Evolutionary conservation across 2,888 invertebrate genomes (phyloP).

Genomic region (Tinea trinotella): DNA sequence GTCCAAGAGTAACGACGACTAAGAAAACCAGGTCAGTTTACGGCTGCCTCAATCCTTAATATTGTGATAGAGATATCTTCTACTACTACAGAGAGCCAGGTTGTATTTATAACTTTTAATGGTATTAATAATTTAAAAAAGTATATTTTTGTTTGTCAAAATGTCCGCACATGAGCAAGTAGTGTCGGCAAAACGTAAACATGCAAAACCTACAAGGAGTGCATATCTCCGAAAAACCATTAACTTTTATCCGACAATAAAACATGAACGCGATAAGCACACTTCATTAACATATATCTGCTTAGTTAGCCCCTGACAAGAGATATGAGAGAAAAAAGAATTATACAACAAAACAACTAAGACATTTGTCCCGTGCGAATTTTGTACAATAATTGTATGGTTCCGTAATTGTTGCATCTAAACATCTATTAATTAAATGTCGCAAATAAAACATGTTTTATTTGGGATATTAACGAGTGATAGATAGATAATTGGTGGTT

Average conservation of each 20-base stretch:
- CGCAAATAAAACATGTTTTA: not conserved
- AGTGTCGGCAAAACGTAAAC: constrained; percentile 1
- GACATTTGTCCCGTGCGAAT: not conserved
- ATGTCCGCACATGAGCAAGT: not conserved
- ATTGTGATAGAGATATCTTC: too few species aligned
- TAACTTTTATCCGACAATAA: constrained; percentile 46
- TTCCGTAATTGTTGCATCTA: not conserved
- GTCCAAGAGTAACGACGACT: too few species aligned
- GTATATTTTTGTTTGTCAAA: too few species aligned
- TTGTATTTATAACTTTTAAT: too few species aligned
- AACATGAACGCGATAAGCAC: constrained; percentile 38
- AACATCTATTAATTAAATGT: too few species aligned
- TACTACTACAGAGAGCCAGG: too few species aligned
- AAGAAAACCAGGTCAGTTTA: too few species aligned
- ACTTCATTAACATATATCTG: constrained; percentile 41
- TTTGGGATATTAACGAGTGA: too few species aligned
- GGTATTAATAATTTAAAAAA: too few species aligned
- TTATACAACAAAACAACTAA: constrained; percentile 27
- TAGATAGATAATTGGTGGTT: too few species aligned
- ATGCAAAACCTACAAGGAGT: constrained; percentile 24
- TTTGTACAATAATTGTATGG: not conserved
- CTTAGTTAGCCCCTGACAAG: constrained; percentile 27
- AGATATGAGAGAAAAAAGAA: constrained; percentile 37
- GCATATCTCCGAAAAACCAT: constrained; percentile 48
- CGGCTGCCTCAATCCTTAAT: too few species aligned